Base-by-base conservation (phyloP, 2,113 vertebrate genomes). In the Semnornis frantzii region DNA sequence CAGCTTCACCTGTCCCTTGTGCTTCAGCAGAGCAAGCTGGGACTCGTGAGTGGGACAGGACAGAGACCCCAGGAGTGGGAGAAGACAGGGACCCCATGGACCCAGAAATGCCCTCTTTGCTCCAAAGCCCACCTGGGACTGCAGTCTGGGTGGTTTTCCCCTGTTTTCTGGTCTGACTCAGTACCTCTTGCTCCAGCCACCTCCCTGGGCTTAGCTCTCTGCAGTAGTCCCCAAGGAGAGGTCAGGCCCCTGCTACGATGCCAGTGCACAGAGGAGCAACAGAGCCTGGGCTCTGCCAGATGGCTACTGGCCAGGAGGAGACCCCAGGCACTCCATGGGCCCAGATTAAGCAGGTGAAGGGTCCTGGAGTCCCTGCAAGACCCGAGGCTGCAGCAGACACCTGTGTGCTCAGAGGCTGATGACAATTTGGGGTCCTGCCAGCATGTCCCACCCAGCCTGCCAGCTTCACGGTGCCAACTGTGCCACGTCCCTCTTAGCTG, bases 1-100 rank as follows among this genome's bases (percentile, higher is more conserved):
- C 16, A 21, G 3, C 42, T 37, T 70, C 1, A 4, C 39, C 72
- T 4, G 0, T n/a, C 21, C 33, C 7, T 0, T 1, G 1, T 42
- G 20, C 33, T 71, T 31, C 71, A 24, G 33, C 28, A 10, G 27
- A 33, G 28, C 59, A 30, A 55, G n/a, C 9, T 2, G 3, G 65
- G 66, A 50, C 21, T 30, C 7, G 28, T 15, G 34, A 16, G 8
- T 28, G 34, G 34, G 62, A 16, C 34, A 64, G 34, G 62, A 57
- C 28, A 30, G 50, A 23, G n/a, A 60, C 11, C 59, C 11, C n/a
- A 60, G 59, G n/a, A 19, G 17, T 46, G 46, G 31, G 21, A 27
- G 21, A 11, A 13, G 81, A 19, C 0, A 3, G 34, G 20, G 54
- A 42, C 30, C 37, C 37, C 37, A 16, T 0, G 2, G 37, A n/a